Evolutionary conservation across 1,140 invertebrate species (phyloP).

Genomic region (Helicoverpa armigera): DNA sequence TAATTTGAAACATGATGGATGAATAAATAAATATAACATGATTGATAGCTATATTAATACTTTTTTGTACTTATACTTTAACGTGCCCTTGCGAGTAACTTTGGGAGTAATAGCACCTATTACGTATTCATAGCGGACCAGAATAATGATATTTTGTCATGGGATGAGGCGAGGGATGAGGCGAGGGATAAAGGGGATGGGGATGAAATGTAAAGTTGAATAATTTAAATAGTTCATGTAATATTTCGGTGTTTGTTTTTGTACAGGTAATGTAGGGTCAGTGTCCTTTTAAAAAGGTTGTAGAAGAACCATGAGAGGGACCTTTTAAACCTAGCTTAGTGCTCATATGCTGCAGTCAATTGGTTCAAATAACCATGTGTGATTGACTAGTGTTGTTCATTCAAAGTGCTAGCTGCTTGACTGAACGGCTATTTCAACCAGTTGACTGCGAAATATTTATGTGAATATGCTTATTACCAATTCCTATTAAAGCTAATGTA

Average conservation of each 20-base stretch:
- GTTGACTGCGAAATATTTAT: no score
- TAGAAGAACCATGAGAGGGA: no score
- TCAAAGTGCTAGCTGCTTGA: no score
- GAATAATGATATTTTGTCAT: conserved; percentile 20
- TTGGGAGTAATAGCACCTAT: conserved; percentile 3
- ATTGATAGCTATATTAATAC: neutral
- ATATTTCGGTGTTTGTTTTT: neutral
- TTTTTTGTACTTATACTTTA: neutral
- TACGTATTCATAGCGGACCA: conserved; percentile 14
- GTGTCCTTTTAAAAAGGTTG: no score
- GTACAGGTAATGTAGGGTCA: no score
- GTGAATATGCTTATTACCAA: no score
- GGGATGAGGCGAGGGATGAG: conserved; percentile 1
- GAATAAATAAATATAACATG: conserved; percentile 1
- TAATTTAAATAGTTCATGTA: conserved; percentile 5
- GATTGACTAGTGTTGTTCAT: no score
- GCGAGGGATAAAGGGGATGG: neutral
- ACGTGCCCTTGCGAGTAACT: neutral
- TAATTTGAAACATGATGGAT: conserved; percentile 1
- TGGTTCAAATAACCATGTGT: no score
- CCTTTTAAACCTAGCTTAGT: no score
- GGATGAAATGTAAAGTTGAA: neutral
- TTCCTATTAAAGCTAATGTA: no score
- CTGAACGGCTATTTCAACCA: no score
- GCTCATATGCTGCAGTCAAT: no score